Percentiles rank a stretch among this genome's conserved stretches.
phyloP scores from a whole-genome alignment of 2,797 vertebrate genomes.

The Sebastes hopkinsi region DNA sequence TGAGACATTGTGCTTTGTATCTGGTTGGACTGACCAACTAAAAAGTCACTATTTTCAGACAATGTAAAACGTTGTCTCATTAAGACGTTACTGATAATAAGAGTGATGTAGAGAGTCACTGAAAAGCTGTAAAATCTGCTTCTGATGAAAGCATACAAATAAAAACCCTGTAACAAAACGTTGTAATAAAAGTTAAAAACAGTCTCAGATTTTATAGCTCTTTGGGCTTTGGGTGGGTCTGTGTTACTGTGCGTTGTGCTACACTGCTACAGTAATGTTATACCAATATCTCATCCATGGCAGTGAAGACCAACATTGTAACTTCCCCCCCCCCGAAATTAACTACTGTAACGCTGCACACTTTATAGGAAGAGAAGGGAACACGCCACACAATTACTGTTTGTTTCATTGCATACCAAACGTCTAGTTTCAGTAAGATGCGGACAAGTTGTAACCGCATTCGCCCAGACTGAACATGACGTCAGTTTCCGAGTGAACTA shows the following conservation, averaged over 20 bases:
- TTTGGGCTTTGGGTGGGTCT: slow-evolving; percentile 11
- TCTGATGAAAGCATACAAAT: not conserved
- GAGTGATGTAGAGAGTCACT: not conserved
- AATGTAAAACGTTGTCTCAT: not conserved
- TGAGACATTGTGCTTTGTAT: not conserved
- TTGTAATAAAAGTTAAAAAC: slow-evolving; percentile 9
- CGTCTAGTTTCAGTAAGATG: slow-evolving; percentile 35
- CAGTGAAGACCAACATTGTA: not conserved
- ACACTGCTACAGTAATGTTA: not conserved
- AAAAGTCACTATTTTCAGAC: not conserved
- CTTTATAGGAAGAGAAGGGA: slow-evolving; percentile 31
- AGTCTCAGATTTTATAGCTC: slow-evolving; percentile 1
- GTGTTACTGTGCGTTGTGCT: not conserved
- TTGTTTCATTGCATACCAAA: slow-evolving; percentile 58
- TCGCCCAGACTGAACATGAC: slow-evolving; percentile 45
- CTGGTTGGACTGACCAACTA: not conserved
- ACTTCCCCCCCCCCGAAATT: slow-evolving; percentile 4
- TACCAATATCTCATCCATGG: not conserved
- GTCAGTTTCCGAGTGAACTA: slow-evolving; percentile 53
- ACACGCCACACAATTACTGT: slow-evolving; percentile 46
- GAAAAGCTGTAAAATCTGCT: slow-evolving; percentile 4
- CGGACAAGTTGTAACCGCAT: slow-evolving; percentile 54
- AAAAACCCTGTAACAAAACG: not conserved
- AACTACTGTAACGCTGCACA: not conserved
- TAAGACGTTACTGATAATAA: not conserved